Conservation (phyloP, 2,888 invertebrate species). For the Coelopa pilipes region DNA sequence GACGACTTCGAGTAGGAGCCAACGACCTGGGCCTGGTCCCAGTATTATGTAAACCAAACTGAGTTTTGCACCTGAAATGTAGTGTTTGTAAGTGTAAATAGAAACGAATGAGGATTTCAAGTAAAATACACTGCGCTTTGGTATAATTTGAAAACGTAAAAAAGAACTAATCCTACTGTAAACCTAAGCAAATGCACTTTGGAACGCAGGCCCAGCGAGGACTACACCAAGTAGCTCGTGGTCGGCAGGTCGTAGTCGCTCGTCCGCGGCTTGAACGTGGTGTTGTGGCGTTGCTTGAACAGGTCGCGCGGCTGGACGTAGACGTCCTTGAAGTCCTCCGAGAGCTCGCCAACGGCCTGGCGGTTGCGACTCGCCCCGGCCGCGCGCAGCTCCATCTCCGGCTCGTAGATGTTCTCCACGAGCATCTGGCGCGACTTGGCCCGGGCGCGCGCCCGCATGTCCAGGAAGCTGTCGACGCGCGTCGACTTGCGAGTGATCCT, state of each 20-base stretch:
- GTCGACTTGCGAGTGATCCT: slow-evolving; percentile 63
- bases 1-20: slow-evolving; percentile 19
- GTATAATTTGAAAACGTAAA: slow-evolving; percentile 20
- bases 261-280: slow-evolving; percentile 61
- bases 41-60: no score
- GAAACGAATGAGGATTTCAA: not conserved
- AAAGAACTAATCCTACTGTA: slow-evolving; percentile 8
- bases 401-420: slow-evolving; percentile 63
- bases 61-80: no score
- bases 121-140: slow-evolving; percentile 11
- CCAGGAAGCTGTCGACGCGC: slow-evolving; percentile 45
- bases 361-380: slow-evolving; percentile 40
- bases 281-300: slow-evolving; percentile 60
- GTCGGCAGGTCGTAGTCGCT: slow-evolving; percentile 60
- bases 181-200: slow-evolving; percentile 38
- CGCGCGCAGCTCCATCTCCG: slow-evolving; percentile 56
- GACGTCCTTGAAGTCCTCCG: slow-evolving; percentile 59
- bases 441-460: slow-evolving; percentile 44
- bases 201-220: no score
- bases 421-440: slow-evolving; percentile 56
- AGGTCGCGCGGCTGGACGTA: slow-evolving; percentile 63
- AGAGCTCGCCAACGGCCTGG: slow-evolving; percentile 22
- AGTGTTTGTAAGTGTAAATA: no score
- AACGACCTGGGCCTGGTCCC: no score
- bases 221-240: slow-evolving; percentile 61